These are phyloP conservation scores for Drosophila engyochracea DNA, from an alignment of 2,888 invertebrate species.

Conservation along the genomic window DNA sequence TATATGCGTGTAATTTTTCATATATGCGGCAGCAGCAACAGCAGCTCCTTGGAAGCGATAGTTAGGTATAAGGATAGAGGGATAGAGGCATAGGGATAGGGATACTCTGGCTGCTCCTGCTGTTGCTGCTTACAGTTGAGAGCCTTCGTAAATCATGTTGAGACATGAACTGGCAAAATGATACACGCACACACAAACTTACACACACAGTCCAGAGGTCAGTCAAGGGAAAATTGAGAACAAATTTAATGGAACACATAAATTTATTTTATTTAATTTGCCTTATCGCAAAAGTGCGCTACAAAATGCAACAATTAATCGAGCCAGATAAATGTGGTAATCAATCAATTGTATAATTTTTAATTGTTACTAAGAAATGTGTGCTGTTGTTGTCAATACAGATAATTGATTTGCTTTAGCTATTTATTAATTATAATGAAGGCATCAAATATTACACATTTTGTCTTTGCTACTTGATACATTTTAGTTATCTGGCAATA, in stretches of 20 bases:
- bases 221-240: constrained; percentile 38
- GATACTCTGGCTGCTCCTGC: neutral
- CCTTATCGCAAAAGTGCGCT: constrained; percentile 24
- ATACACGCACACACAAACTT: neutral
- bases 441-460: neutral
- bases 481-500: neutral
- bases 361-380: neutral
- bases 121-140: constrained; percentile 50
- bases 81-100: neutral
- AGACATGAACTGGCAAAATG: constrained; percentile 38
- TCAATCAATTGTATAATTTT: constrained; percentile 11
- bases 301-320: constrained; percentile 35
- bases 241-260: constrained; percentile 47
- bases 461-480: neutral
- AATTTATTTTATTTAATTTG: constrained; percentile 59
- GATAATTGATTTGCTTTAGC: neutral
- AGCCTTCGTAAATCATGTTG: constrained; percentile 53
- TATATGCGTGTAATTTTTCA: constrained; percentile 69
- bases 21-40: constrained; percentile 26
- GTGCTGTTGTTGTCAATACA: neutral
- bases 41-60: constrained; percentile 32
- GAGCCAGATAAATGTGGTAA: constrained; percentile 28
- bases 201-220: constrained; percentile 22
- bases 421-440: neutral
- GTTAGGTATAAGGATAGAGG: constrained; percentile 25